These are phyloP conservation scores for Pangasius larnaudii DNA, from an alignment of 2,797 vertebrate species.

Conservation along the genomic window DNA sequence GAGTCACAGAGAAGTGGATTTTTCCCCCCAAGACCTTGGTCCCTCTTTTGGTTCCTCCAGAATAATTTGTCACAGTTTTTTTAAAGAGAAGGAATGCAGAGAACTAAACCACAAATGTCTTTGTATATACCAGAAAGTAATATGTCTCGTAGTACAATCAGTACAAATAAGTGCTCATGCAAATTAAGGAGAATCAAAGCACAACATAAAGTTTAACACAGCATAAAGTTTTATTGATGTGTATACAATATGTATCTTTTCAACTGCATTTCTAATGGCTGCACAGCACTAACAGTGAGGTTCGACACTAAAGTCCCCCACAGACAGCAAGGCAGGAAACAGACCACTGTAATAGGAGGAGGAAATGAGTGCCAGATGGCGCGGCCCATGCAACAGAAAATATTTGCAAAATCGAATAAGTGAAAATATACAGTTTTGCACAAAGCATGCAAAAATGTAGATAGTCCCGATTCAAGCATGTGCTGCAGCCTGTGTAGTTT, in stretches of 20 bases:
- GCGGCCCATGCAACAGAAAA: not conserved
- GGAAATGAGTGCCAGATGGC: slow-evolving; percentile 33
- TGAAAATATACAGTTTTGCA: slow-evolving; percentile 1
- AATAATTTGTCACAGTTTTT: slow-evolving; percentile 35
- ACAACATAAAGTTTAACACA: too few relatives aligned
- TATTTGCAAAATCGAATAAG: slow-evolving; percentile 1
- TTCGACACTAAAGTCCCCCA: slow-evolving; percentile 3
- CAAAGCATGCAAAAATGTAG: not conserved
- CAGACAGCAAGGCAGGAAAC: slow-evolving; percentile 1
- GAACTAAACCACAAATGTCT: slow-evolving; percentile 25
- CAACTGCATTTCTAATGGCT: not conserved
- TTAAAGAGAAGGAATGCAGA: slow-evolving; percentile 11
- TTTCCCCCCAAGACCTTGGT: slow-evolving; percentile 28
- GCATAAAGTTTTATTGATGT: not conserved
- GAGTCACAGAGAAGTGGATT: slow-evolving; percentile 55
- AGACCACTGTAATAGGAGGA: slow-evolving; percentile 22
- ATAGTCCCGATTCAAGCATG: slow-evolving; percentile 21
- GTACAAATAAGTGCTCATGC: not conserved
- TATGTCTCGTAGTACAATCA: not conserved
- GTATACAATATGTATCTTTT: not conserved
- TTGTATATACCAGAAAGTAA: slow-evolving; percentile 22
- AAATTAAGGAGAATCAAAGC: not conserved
- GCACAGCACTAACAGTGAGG: not conserved
- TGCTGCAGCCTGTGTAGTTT: not conserved
- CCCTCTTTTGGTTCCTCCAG: slow-evolving; percentile 22